phyloP scores from a whole-genome alignment of 1,140 invertebrate species.

The Pteromalus puparum region DNA sequence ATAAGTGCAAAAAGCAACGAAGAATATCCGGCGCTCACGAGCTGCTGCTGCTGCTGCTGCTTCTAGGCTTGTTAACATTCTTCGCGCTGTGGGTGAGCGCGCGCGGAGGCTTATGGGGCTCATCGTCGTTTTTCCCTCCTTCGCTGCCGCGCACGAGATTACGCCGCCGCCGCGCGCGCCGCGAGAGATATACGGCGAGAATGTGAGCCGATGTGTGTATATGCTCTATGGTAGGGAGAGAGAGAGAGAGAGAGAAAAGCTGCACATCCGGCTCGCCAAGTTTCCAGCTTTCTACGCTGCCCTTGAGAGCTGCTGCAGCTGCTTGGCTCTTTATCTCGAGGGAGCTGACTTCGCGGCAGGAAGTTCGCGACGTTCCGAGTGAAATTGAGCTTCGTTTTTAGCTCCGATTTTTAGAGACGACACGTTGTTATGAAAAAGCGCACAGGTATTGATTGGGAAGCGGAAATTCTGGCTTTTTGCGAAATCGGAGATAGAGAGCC shows the following conservation, averaged over 20 bases:
- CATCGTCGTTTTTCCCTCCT: constrained; percentile 38
- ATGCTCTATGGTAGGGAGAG: not conserved
- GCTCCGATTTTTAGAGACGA: too few relatives aligned
- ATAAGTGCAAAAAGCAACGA: constrained; percentile 11
- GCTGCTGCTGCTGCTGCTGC: constrained; percentile 35
- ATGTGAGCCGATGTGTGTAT: not conserved
- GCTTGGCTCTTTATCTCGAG: not conserved
- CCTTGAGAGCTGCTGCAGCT: constrained; percentile 18
- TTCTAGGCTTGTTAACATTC: constrained; percentile 66
- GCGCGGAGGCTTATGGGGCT: constrained; percentile 1
- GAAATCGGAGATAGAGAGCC: too few relatives aligned
- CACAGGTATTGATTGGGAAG: too few relatives aligned
- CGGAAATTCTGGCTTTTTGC: not conserved
- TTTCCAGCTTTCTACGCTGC: constrained; percentile 48
- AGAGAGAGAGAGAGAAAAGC: constrained; percentile 13
- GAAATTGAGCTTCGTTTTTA: too few relatives aligned
- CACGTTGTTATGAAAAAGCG: not conserved
- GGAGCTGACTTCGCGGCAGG: not conserved
- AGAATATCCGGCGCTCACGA: constrained; percentile 56
- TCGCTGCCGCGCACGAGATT: not conserved
- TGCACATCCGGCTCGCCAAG: constrained; percentile 56
- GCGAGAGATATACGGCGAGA: constrained; percentile 20
- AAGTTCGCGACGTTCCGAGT: too few relatives aligned
- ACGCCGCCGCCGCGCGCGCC: too few relatives aligned
- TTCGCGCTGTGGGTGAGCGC: constrained; percentile 62